Percentiles rank a stretch among this genome's conserved stretches.
Evolutionary conservation across 2,888 invertebrate genomes (phyloP).

Genomic region (Anagyrus pseudococci): DNA sequence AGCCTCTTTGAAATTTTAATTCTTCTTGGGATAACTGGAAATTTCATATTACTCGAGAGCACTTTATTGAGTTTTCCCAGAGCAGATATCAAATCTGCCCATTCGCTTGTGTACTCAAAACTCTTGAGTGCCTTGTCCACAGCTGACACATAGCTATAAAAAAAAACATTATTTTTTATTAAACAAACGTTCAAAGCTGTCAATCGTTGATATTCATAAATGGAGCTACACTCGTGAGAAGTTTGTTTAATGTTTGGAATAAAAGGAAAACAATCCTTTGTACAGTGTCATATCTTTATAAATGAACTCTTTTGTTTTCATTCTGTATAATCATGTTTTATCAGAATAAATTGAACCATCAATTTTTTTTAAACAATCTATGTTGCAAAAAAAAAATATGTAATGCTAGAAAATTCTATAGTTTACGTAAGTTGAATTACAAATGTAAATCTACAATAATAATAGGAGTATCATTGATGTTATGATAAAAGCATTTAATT

Average conservation of each 20-base stretch:
- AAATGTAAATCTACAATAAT: too few relatives aligned
- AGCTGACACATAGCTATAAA: slow-evolving; percentile 70
- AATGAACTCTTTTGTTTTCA: slow-evolving; percentile 12
- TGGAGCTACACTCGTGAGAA: background rate
- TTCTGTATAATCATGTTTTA: background rate
- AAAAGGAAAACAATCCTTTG: slow-evolving; percentile 16
- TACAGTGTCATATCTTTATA: slow-evolving; percentile 13
- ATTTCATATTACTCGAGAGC: slow-evolving; percentile 79
- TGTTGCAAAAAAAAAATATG: too few relatives aligned
- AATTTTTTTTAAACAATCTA: too few relatives aligned
- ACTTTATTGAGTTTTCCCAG: slow-evolving; percentile 90
- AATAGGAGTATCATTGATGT: too few relatives aligned
- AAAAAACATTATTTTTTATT: slow-evolving; percentile 16
- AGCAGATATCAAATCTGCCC: slow-evolving; percentile 92
- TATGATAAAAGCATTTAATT: too few relatives aligned
- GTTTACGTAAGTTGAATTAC: too few relatives aligned
- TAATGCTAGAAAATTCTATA: too few relatives aligned
- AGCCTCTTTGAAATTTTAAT: slow-evolving; percentile 89
- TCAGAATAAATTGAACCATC: too few relatives aligned
- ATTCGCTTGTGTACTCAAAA: slow-evolving; percentile 94
- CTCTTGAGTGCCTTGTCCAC: slow-evolving; percentile 88
- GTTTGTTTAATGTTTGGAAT: background rate
- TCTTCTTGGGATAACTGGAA: slow-evolving; percentile 83
- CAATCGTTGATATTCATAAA: slow-evolving; percentile 3
- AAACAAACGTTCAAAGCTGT: slow-evolving; percentile 9